Base-by-base conservation (phyloP, 2,113 vertebrate species). In the Lophotis ruficrista region DNA sequence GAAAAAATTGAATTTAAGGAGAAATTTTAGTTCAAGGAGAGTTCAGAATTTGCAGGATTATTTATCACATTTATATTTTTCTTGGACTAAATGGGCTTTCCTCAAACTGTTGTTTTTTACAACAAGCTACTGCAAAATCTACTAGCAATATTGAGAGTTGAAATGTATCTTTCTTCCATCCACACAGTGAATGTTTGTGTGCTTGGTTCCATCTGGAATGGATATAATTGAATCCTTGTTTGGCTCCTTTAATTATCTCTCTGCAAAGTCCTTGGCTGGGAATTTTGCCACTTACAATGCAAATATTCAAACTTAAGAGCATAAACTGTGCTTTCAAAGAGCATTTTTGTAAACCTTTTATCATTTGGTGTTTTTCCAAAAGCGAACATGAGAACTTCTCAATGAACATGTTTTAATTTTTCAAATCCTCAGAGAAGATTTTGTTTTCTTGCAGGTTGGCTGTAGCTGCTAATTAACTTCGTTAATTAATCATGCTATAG, bases 141-240 rank as follows among this genome's bases (percentile, higher is more conserved):
- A 6, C 35, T 60, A 37, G 51, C 0, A n/a, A 72, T 91, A 54
- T 0, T 57, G 89, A 70, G 54, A 70, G 58, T 83, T 96, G 92
- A 95, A 93, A 96, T 90, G 47, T 79, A 85, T 93, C 93, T 93
- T 92, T 89, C 87, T 94, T 86, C 72, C 51, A 75, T 96, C 56
- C 76, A 77, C 71, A 87, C 91, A 83, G 89, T 85, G 78, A 66
- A 43, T 89, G 19, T 77, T 95, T 94, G 60, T 90, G 72, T 89
- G 79, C 83, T 84, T 38, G 38, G 27, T 87, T 96, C 92, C 85
- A 94, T 94, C 92, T 97, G 94, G 93, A 92, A 88, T 89, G 90
- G 83, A 38, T 73, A 93, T 95, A 94, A 92, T 83, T 92, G 70
- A 83, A 87, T 97, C 86, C 83, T 95, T 97, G 77, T 97, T 91